Percentiles rank a stretch among this genome's conserved stretches.
These are phyloP conservation scores for Phthorimaea operculella DNA, from an alignment of 1,140 invertebrate genomes.

Conservation along the genomic window DNA sequence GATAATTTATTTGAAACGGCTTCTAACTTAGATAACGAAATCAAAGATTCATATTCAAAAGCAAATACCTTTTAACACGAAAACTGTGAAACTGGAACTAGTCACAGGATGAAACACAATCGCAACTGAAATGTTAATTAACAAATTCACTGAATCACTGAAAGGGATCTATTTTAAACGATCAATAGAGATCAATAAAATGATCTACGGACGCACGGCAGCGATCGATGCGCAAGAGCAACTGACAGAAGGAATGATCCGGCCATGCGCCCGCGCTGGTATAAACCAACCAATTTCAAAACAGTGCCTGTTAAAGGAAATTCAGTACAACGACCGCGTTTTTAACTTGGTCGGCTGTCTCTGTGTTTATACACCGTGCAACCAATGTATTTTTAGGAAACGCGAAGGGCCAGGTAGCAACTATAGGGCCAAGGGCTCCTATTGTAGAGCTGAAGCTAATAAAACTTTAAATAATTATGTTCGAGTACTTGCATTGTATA, in stretches of 20 bases:
- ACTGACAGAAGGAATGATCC: conserved; percentile 47
- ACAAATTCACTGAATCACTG: conserved; percentile 27
- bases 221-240: conserved; percentile 56
- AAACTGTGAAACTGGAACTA: not conserved
- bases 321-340: not conserved
- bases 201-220: conserved; percentile 16
- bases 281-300: conserved; percentile 33
- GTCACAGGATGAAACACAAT: conserved; percentile 17
- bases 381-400: conserved; percentile 60
- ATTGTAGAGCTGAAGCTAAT: too few relatives aligned
- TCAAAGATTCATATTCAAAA: conserved; percentile 10
- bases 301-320: conserved; percentile 7
- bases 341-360: conserved; percentile 19
- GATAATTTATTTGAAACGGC: conserved; percentile 23
- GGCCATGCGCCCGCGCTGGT: conserved; percentile 50
- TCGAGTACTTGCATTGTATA: too few relatives aligned
- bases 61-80: conserved; percentile 11
- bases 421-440: conserved; percentile 51
- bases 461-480: too few relatives aligned
- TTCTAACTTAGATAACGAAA: conserved; percentile 20
- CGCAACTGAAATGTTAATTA: conserved; percentile 3
- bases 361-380: conserved; percentile 54
- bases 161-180: conserved; percentile 32
- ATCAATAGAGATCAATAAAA: conserved; percentile 26
- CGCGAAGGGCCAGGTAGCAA: conserved; percentile 51